Conservation (phyloP, 2,888 invertebrate genomes). For the Machimus atricapillus region DNA sequence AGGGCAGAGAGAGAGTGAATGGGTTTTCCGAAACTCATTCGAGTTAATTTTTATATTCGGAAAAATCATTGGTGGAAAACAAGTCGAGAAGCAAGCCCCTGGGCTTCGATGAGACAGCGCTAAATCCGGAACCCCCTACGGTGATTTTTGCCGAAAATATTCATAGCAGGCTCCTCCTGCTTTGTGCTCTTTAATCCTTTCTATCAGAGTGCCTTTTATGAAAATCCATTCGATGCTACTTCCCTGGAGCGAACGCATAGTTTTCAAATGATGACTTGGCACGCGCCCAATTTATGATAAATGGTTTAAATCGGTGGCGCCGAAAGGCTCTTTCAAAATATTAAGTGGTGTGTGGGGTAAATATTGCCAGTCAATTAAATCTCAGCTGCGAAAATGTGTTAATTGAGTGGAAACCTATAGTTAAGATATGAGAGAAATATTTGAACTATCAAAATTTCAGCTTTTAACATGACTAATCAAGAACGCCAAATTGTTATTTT, state of each 20-base stretch:
- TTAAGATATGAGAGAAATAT: background rate
- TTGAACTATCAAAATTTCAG: background rate
- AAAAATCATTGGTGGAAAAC: background rate
- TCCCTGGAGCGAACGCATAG: background rate
- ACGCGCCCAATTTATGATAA: slow-evolving; percentile 24
- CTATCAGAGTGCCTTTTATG: background rate
- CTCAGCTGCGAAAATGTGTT: background rate
- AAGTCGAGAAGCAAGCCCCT: background rate
- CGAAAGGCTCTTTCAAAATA: background rate
- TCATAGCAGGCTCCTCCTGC: slow-evolving; percentile 18
- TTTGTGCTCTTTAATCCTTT: slow-evolving; percentile 12
- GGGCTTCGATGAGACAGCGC: background rate
- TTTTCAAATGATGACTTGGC: slow-evolving; percentile 15
- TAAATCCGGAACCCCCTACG: slow-evolving; percentile 34
- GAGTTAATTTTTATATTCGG: background rate
- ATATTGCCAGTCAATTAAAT: background rate
- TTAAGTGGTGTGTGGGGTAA: background rate
- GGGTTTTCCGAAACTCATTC: background rate
- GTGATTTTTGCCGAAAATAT: slow-evolving; percentile 14
- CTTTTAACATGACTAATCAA: background rate
- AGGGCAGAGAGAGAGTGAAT: background rate
- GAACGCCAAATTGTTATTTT: no score
- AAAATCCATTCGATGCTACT: background rate
- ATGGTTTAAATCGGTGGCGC: background rate
- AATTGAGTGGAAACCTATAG: background rate